These are phyloP conservation scores for Lutjanus campechanus DNA, from an alignment of 2,797 vertebrate genomes.

Conservation along the genomic window DNA sequence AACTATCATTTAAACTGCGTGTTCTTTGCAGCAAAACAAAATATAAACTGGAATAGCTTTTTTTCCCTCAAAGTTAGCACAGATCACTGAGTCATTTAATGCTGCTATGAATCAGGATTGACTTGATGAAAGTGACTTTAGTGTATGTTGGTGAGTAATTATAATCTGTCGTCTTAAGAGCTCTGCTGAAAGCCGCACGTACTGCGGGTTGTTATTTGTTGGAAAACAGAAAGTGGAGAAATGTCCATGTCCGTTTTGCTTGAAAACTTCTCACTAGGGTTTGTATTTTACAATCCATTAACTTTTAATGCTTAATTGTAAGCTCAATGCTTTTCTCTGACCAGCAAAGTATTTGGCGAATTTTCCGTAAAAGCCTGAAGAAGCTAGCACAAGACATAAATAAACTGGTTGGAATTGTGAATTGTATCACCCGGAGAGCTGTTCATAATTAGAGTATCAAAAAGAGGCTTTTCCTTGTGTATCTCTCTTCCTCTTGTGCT, in stretches of 20 bases:
- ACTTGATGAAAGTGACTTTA: slow-evolving; percentile 20
- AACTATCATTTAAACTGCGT: background rate
- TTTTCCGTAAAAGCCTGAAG: slow-evolving; percentile 6
- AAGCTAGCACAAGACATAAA: slow-evolving; percentile 12
- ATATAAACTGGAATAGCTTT: background rate
- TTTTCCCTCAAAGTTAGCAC: background rate
- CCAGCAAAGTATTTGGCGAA: slow-evolving; percentile 3
- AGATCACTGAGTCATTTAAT: slow-evolving; percentile 34
- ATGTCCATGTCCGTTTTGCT: background rate
- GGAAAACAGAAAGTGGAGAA: slow-evolving; percentile 14
- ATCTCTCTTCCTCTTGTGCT: slow-evolving; percentile 53
- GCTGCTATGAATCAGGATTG: slow-evolving; percentile 30
- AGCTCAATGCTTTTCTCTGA: background rate
- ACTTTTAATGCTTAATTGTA: slow-evolving; percentile 10
- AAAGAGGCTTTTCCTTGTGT: slow-evolving; percentile 53
- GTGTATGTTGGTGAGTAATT: slow-evolving; percentile 21
- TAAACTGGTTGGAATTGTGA: slow-evolving; percentile 35
- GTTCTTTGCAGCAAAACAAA: slow-evolving; percentile 4
- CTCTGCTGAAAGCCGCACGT: slow-evolving; percentile 4
- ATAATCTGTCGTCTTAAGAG: slow-evolving; percentile 33
- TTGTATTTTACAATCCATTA: slow-evolving; percentile 4
- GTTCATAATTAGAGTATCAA: slow-evolving; percentile 65
- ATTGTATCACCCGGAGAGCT: slow-evolving; percentile 49
- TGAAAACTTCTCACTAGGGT: background rate
- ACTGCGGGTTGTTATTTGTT: background rate